Evolutionary conservation across 2,797 vertebrate genomes (phyloP).

Genomic region (Manis crassicaudata): DNA sequence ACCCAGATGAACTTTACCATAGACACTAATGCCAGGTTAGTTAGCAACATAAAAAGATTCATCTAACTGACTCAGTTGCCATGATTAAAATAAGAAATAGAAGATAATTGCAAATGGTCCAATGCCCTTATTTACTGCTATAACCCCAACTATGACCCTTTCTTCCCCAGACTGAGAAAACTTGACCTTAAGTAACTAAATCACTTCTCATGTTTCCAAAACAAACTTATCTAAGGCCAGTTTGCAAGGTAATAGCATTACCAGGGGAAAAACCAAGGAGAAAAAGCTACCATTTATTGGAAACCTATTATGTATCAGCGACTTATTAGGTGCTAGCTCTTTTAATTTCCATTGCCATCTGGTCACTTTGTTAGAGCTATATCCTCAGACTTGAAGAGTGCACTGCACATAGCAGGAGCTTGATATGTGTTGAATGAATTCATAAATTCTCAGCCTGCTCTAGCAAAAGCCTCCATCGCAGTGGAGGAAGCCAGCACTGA

Average conservation of each 20-base stretch:
- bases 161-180: neutral
- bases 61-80: neutral
- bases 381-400: too few species aligned
- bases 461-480: too few species aligned
- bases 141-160: neutral
- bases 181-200: neutral
- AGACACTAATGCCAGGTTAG: neutral
- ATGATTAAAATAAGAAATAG: constrained; percentile 35
- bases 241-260: neutral
- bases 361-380: neutral
- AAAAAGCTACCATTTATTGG: neutral
- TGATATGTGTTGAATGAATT: too few species aligned
- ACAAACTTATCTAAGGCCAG: neutral
- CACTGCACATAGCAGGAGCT: too few species aligned
- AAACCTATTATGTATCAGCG: neutral
- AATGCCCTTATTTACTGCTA: neutral
- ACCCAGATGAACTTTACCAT: neutral
- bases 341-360: neutral
- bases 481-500: neutral
- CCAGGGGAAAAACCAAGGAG: neutral
- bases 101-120: neutral
- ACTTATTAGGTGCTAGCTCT: neutral
- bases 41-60: neutral
- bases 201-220: neutral
- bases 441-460: too few species aligned